Evolutionary conservation across 2,797 vertebrate genomes (phyloP), one percentile per base, ranked within the genome.

Genomic region (Notolabrus celidotus): DNA sequence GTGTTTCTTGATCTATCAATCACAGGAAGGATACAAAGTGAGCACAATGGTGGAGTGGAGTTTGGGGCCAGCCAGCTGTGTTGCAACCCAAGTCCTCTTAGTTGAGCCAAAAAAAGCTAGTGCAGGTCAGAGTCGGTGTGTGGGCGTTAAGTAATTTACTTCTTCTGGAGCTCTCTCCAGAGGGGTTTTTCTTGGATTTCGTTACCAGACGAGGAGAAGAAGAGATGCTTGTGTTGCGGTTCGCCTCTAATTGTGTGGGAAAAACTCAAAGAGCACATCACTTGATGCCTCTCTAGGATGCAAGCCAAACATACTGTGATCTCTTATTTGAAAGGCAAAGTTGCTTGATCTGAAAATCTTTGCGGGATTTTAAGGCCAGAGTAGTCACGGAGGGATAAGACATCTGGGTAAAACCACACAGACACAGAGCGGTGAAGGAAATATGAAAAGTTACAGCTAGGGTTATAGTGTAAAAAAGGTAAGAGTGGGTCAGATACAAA

Each of bases 101-200:
- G 76, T 62, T 25, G 14, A 82, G 83, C 62, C 69, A 74, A 53
- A 79, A 70, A 82, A 70, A 82, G 50, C 65, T 71, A 70, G 62
- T 23, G 33, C 67, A 49, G 88, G 79, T 79, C 87, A 84, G 84
- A 66, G 59, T 82, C 80, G 77, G 66, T 64, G 57, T 67, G 87
- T 84, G 77, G 84, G 86, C 20, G 86, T 84, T 80, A 54, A 61
- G 83, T 83, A 66, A 76, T 87, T 88, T 82, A 75, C 64, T 83
- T 77, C 70, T 60, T 58, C 59, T 73, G 62, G 74, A 88, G 71
- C 56, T 16, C 65, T 79, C 75, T 86, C 77, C 27, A n/a, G 77
- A 78, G 85, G 63, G 61, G 12, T 55, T 83, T 74, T 51, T 76
- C 67, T 29, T 52, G 60, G 81, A 66, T 79, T 79, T 11, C 79